These are phyloP conservation scores for Drosophila nannoptera DNA, from an alignment of 1,140 invertebrate species.

Conservation along the genomic window DNA sequence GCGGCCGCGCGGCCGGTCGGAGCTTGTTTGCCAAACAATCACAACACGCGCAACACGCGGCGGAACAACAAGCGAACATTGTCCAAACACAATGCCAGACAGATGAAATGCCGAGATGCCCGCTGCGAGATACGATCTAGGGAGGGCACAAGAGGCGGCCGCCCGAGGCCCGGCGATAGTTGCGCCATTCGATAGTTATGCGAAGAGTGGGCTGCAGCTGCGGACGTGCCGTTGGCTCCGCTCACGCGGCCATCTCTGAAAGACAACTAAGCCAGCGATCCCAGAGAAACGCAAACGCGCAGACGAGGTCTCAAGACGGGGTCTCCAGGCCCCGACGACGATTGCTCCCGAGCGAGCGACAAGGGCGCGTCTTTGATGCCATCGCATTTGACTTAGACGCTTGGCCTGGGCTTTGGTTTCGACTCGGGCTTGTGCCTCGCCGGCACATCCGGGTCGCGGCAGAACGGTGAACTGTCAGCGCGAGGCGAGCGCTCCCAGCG, in stretches of 20 bases:
- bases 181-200: neutral
- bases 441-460: slow-evolving; percentile 30
- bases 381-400: slow-evolving; percentile 29
- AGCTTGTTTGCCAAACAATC: slow-evolving; percentile 53
- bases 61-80: slow-evolving; percentile 37
- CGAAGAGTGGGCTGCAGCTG: neutral
- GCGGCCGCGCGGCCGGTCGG: slow-evolving; percentile 1
- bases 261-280: slow-evolving; percentile 12
- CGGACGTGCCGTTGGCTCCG: neutral
- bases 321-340: slow-evolving; percentile 13
- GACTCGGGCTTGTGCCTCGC: slow-evolving; percentile 15
- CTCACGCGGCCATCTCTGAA: slow-evolving; percentile 29
- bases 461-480: slow-evolving; percentile 40
- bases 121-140: slow-evolving; percentile 28
- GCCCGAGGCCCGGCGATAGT: neutral
- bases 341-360: slow-evolving; percentile 15
- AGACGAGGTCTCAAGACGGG: slow-evolving; percentile 5
- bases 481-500: slow-evolving; percentile 16
- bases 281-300: slow-evolving; percentile 13
- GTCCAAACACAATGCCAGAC: slow-evolving; percentile 36
- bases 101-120: slow-evolving; percentile 42
- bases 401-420: neutral
- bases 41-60: slow-evolving; percentile 38
- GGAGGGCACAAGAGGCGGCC: neutral
- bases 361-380: slow-evolving; percentile 52